Base-by-base conservation (phyloP, 2,113 vertebrate genomes). In the Isurus oxyrinchus region DNA sequence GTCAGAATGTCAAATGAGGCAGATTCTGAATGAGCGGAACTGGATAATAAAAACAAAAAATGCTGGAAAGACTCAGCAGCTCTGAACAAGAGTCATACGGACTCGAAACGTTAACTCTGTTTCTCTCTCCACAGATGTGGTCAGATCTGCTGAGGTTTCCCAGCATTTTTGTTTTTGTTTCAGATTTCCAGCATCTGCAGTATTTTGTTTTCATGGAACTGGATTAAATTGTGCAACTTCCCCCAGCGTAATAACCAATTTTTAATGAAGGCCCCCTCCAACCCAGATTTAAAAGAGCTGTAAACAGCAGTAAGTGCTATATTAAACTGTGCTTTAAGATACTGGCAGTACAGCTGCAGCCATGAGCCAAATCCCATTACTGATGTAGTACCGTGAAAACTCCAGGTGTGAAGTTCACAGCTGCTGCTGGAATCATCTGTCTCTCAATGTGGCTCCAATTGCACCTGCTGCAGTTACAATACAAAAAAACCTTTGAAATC, bases 261-360 rank as follows among this genome's bases (percentile, higher is more conserved):
- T 93, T 35, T 16, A 16, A 94, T 23, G 11, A 94, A 21, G 35
- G 11, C 81, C 5, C 5, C 21, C 2, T 63, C n/a, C 35, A 23
- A 23, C 59, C 59, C n/a, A 40, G 5, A 63, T 44, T 61, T 35
- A 61, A 72, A 57, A 59, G 27, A 91, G 27, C 55, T 84, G 40
- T 4, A 59, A 91, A 91, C 2, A 84, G 81, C 81, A 84, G 49
- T 25, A 35, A 23, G 40, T 25, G 53, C 31, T 23, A 11, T 66
- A 94, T 94, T 94, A 94, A 94, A 94, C 19, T 23, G 59, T 66
- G 59, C 59, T 94, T 94, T 61, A 63, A 90, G 31, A 66, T 40
- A 94, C 16, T 2, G 5, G 61, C 35, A 63, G 90, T 63, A 94
- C 2, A 40, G 19, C 19, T n/a, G 57, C 76, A 91, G 55, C 31